Conservation (phyloP, 2,113 vertebrate genomes). For the Carassius auratus region DNA sequence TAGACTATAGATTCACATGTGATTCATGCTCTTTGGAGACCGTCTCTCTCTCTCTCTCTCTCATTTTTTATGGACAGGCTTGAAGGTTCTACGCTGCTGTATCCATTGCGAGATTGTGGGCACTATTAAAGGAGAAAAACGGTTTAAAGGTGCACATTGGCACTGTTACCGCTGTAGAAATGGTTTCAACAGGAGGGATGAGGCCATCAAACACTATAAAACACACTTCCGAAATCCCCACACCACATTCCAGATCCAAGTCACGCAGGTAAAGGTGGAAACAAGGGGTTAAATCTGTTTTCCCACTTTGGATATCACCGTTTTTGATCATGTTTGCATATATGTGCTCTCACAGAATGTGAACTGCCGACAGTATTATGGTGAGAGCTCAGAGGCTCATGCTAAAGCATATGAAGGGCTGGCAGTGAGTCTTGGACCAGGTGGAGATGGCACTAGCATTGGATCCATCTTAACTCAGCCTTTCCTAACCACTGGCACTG, state of each 20-base stretch:
- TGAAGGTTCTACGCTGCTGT: constrained; percentile 69
- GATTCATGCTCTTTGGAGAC: neutral
- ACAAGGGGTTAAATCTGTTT: neutral
- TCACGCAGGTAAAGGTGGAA: constrained; percentile 59
- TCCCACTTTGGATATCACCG: neutral
- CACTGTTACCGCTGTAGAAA: constrained; percentile 70
- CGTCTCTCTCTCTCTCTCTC: too few species aligned
- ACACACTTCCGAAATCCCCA: constrained; percentile 70
- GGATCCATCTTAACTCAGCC: constrained; percentile 57
- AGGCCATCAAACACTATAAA: constrained; percentile 69
- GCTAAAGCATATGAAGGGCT: constrained; percentile 64
- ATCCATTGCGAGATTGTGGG: constrained; percentile 70
- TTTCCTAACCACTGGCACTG: constrained; percentile 52
- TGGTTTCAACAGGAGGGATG: constrained; percentile 68
- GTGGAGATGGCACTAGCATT: constrained; percentile 50
- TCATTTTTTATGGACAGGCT: constrained; percentile 48
- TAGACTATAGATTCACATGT: neutral
- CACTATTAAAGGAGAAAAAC: constrained; percentile 71
- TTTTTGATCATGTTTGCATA: neutral
- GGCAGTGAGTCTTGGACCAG: constrained; percentile 49
- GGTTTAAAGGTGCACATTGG: constrained; percentile 69
- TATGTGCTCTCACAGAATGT: constrained; percentile 56
- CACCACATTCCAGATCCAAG: constrained; percentile 70
- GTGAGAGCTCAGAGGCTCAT: constrained; percentile 64
- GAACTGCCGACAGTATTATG: constrained; percentile 68